phyloP scores from a whole-genome alignment of 1,140 invertebrate genomes.

The Ostrea edulis region DNA sequence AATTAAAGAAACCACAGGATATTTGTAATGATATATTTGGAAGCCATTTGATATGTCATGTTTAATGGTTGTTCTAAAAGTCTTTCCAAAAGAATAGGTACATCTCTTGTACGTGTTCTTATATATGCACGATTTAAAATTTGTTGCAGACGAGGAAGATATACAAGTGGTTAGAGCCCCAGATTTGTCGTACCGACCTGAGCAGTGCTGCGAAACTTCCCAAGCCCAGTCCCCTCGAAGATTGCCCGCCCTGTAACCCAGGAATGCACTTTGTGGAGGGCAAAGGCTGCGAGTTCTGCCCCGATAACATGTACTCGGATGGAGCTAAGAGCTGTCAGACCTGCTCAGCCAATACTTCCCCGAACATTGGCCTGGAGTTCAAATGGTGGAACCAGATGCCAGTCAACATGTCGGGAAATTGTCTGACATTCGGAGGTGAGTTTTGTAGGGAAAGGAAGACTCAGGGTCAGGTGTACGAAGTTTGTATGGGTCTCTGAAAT shows the following conservation, averaged over 20 bases:
- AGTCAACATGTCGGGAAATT: conserved; percentile 79
- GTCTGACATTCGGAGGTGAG: conserved; percentile 76
- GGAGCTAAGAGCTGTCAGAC: conserved; percentile 78
- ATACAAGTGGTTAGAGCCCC: conserved; percentile 83
- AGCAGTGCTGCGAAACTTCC: conserved; percentile 78
- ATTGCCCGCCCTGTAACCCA: conserved; percentile 83
- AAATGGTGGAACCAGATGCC: conserved; percentile 82
- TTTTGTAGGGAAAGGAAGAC: background rate
- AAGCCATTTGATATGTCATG: no score
- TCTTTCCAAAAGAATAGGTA: no score
- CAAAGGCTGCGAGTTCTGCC: conserved; percentile 79
- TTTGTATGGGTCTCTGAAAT: no score
- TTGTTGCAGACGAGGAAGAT: conserved; percentile 77
- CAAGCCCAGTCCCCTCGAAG: conserved; percentile 67
- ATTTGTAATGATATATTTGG: no score
- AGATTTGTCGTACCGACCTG: conserved; percentile 80
- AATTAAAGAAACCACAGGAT: no score
- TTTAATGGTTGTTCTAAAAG: no score
- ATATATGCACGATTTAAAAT: background rate
- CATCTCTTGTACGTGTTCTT: no score
- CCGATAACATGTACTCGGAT: conserved; percentile 75
- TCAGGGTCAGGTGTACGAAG: no score
- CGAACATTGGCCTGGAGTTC: conserved; percentile 81
- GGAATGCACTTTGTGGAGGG: conserved; percentile 81
- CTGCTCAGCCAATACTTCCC: conserved; percentile 82